Base-by-base conservation (phyloP, 2,797 vertebrate species). In the Okamejei kenojei region DNA sequence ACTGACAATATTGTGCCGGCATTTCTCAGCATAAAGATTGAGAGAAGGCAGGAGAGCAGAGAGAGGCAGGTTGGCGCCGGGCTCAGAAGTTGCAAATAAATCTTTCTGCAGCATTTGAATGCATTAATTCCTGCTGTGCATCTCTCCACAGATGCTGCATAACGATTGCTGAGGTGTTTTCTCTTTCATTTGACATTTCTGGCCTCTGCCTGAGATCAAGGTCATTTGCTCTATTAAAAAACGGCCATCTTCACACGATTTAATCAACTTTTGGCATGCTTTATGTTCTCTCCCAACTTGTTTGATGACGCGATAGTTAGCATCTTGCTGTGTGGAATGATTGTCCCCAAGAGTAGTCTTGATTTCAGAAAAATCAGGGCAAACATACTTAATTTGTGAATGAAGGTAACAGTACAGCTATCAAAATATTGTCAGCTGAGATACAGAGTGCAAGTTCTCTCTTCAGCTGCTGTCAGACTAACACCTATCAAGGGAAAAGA, bases 381-480 rank as follows among this genome's bases (percentile, higher is more conserved):
- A 76, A n/a, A 94, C 78, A 93, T n/a, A 94, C 94, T 94, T 94
- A 74, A 93, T 94, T 94, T 93, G 54, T 68, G 93, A 95, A 94
- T 95, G 93, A 77, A 93, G 94, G 74, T 74, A 94, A 93, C 94
- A 94, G 94, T n/a, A 90, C 81, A 93, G 94, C 94, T 95, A 93
- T 80, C 94, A 82, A 93, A 82, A 95, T 95, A 94, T 94, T 78
- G 93, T 95, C 94, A 93, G 93, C 63, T 93, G 94, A 93, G 90
- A 86, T 88, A 94, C 82, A n/a, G n/a, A 88, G 93, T 94, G 93
- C 93, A 94, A 95, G 93, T 93, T 94, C 94, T 95, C 71, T 96
- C 95, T 68, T 94, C 81, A 94, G 94, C 90, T 95, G 86, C 93
- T 94, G 95, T 94, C 94, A 95, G 19, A 77, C 94, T 93, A 94